Evolutionary conservation across 2,888 invertebrate genomes (phyloP), one percentile per base, ranked within the genome.

Genomic region (Halocaridina rubra): DNA sequence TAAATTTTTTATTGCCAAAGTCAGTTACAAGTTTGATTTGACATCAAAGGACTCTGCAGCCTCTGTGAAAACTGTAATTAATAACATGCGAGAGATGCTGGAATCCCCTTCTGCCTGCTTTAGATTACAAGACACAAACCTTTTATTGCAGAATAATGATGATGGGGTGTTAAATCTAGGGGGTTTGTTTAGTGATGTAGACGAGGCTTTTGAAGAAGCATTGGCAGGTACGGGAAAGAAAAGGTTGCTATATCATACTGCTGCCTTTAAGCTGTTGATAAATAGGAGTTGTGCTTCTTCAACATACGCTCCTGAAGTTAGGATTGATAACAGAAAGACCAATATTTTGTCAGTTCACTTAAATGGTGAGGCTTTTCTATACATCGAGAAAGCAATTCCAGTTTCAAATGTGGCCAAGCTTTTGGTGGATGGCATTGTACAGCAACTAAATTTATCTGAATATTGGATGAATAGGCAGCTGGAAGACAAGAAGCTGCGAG

Each of bases 391-490:
- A 53, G 5, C 61, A 10, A 8, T 69, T 3, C 33, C 57, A 8
- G 30, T 86, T 39, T 32, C 32, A 10, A 8, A 57, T 16, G 27
- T 86, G 27, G 77, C 71, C 4, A 29, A 30, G 7, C 24, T 61
- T 2, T 59, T 86, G 13, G 46, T 64, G 7, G 33, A 71, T 32
- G 84, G 76, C 10, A 59, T 86, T 61, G 57, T 71, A 32, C 80
- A 64, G 30, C 84, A 84, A 39, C 27, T 88, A 24, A 71, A 81
- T 19, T 72, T 88, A 29, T 71, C 84, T 10, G 84, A 86, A 64
- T 81, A 72, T 33, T 88, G 88, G 88, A 29, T 88, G 24, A 39
- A 53, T 4, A 80, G 81, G 27, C 86, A 86, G 59, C 59, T 77
- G 22, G n/a, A 32, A 27, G 77, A 84, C 7, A 61, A 57, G 7